Evolutionary conservation across 1,140 invertebrate species (phyloP), one percentile per base, ranked within the genome.

Genomic region (Heliconius eleuchia): DNA sequence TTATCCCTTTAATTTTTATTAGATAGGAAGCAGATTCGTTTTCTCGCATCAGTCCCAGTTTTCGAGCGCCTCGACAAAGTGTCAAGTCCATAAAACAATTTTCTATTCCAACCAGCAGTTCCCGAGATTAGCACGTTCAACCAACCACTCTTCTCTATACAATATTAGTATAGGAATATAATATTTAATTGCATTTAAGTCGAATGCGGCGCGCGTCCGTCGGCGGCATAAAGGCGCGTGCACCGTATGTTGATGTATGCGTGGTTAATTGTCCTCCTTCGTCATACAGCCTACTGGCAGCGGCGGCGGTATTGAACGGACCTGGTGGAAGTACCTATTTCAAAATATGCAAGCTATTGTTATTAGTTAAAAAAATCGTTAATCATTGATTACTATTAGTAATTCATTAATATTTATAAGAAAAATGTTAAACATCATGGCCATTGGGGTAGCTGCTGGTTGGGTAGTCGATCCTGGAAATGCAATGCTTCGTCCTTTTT

Each of bases 171-270:
- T 6, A 19, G 5, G 18, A 72, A 72, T 72, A 72, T 72, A 72
- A 72, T 72, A 72, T 85, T 82, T 86, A 86, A 86, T 86, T 82
- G 81, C 82, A 80, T 78, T 27, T 66, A 16, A 13, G 71, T 39
- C 34, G 71, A 42, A 86, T 85, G 81, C 84, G 71, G 74, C 46
- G 52, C 74, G 80, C 85, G 85, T 85, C 70, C 79, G 85, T 71
- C 85, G 85, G 85, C 80, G 80, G 81, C 70, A 84, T 83, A 83
- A 86, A 86, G 82, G 72, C 19, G 34, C 82, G 81, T 75, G 71
- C n/a, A n/a, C 50, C 72, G 84, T 80, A 83, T 85, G 73, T 13
- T 78, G 82, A 85, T 86, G 74, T 78, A 73, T 78, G 73, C 80
- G 34, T 37, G 80, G 42, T 78, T 81, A 81, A 81, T 81, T 81